Evolutionary conservation across 2,797 vertebrate genomes (phyloP).

Genomic region (Hybognathus amarus): DNA sequence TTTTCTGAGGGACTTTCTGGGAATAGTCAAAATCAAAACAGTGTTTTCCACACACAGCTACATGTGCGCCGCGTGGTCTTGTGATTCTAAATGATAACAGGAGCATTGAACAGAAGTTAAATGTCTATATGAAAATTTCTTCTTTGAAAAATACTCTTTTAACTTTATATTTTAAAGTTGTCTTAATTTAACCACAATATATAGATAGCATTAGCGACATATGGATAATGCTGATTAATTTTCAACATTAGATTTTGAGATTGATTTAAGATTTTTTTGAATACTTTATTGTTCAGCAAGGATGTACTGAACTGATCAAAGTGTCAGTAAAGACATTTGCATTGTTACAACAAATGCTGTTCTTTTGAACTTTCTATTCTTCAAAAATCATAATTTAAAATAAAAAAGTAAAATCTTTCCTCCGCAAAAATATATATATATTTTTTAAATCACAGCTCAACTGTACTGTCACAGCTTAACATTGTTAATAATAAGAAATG

Average conservation of each 20-base stretch:
- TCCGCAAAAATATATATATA: no score
- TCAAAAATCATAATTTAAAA: neutral
- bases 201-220: neutral
- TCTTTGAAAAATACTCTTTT: neutral
- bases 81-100: neutral
- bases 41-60: neutral
- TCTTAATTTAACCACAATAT: no score
- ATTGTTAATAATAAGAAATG: neutral
- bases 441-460: no score
- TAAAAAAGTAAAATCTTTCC: neutral
- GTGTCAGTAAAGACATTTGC: neutral
- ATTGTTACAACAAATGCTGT: neutral
- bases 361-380: no score
- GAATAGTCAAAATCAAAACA: neutral
- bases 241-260: neutral
- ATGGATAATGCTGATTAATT: neutral
- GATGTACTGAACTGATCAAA: neutral
- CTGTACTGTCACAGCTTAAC: no score
- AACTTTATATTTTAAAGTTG: neutral
- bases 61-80: neutral
- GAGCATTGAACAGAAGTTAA: neutral
- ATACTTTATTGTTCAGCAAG: neutral
- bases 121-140: neutral
- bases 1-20: neutral
- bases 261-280: no score